phyloP scores from a whole-genome alignment of 2,797 vertebrate genomes.

The Gadopsis bispinosus region DNA sequence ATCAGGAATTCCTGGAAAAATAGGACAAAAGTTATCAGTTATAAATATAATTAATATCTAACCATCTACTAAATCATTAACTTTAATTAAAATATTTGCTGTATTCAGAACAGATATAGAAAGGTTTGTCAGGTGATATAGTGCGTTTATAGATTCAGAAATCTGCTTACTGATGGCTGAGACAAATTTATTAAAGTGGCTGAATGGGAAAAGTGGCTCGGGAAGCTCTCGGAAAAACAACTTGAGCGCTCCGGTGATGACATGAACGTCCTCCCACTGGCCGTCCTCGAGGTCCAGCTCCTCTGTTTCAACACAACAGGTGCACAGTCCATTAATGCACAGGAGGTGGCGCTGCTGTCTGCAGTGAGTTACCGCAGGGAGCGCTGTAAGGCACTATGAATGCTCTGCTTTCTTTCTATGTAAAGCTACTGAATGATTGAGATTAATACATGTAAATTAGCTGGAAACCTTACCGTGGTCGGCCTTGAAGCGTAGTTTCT shows the following conservation, averaged over 20 bases:
- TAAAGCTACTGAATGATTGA: background rate
- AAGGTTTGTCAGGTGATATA: background rate
- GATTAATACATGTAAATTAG: background rate
- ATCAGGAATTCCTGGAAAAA: conserved; percentile 87
- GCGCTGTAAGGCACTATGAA: background rate
- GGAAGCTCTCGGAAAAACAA: conserved; percentile 95
- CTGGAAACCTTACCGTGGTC: conserved; percentile 88
- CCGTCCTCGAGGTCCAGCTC: conserved; percentile 93
- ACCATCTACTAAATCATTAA: background rate
- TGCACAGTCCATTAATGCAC: conserved; percentile 27
- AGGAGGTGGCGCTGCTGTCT: conserved; percentile 56
- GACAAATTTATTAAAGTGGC: conserved; percentile 89
- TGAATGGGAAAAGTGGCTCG: conserved; percentile 92
- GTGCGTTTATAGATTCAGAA: background rate
- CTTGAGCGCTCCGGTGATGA: conserved; percentile 95
- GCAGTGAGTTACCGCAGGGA: background rate
- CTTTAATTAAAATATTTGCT: background rate
- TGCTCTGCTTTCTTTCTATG: too few relatives aligned
- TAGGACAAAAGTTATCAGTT: background rate
- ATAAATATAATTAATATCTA: background rate
- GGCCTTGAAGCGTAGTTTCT: conserved; percentile 94
- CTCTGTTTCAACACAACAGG: conserved; percentile 79
- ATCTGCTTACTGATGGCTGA: conserved; percentile 71
- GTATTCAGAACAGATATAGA: background rate
- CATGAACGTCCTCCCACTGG: conserved; percentile 95